Evolutionary conservation across 37 sponge, comb jelly and placozoan genomes (phyloP).

Genomic region (Aphrocallistes beatrix): DNA sequence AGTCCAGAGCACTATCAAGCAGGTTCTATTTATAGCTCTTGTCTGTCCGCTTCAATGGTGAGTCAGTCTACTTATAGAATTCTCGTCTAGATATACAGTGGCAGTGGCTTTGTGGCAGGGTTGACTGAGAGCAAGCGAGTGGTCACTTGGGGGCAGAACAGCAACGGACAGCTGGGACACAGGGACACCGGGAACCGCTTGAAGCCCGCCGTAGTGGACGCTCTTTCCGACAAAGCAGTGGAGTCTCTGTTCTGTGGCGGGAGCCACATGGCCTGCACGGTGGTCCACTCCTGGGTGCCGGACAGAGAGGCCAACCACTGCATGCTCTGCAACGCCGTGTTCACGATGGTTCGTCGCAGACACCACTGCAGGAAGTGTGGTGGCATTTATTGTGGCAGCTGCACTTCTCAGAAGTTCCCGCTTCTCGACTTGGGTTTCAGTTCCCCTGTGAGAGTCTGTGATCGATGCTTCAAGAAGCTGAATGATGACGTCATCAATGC

Average conservation of each 20-base stretch:
- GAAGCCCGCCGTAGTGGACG: constrained; percentile 41
- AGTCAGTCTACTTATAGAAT: no score
- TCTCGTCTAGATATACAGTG: constrained; percentile 55
- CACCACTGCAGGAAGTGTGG: constrained; percentile 86
- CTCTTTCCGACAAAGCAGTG: constrained; percentile 50
- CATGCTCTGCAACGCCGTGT: constrained; percentile 65
- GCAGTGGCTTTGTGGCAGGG: constrained; percentile 50
- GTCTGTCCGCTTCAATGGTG: no score
- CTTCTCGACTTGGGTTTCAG: constrained; percentile 52
- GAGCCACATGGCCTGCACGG: constrained; percentile 51
- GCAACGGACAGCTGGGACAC: constrained; percentile 61
- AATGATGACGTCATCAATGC: constrained; percentile 20
- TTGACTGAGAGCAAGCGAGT: constrained; percentile 35
- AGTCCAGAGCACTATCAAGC: neutral
- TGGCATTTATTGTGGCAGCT: constrained; percentile 61
- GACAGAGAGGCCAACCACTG: constrained; percentile 71
- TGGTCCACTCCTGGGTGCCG: constrained; percentile 69
- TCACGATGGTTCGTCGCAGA: constrained; percentile 60
- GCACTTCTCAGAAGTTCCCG: constrained; percentile 58
- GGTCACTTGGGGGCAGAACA: constrained; percentile 61
- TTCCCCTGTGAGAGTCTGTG: constrained; percentile 77
- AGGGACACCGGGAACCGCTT: constrained; percentile 42
- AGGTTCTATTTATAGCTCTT: no score
- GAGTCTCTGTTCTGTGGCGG: constrained; percentile 46
- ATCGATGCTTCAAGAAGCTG: constrained; percentile 39